Conservation (phyloP, 2,888 invertebrate species). For the Zhuqinia jingwanae region DNA sequence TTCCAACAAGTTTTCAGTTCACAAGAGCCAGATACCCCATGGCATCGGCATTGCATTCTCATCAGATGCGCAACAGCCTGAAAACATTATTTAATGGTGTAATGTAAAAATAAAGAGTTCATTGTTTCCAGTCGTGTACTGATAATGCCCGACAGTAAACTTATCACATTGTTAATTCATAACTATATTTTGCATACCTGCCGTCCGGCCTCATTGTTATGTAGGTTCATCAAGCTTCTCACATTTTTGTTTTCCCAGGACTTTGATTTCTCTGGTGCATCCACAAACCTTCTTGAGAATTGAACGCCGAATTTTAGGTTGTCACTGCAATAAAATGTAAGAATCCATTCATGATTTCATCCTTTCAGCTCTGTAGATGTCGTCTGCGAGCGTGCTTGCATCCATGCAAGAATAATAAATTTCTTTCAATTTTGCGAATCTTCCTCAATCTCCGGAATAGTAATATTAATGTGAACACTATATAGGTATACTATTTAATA, state of each 20-base stretch:
- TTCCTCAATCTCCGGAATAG: too few relatives aligned
- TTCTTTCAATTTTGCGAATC: not conserved
- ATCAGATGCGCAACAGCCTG: slow-evolving; percentile 82
- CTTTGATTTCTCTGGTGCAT: slow-evolving; percentile 82
- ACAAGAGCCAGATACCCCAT: slow-evolving; percentile 84
- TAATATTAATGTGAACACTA: too few relatives aligned
- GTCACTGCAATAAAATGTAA: slow-evolving; percentile 81
- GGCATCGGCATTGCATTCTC: slow-evolving; percentile 83
- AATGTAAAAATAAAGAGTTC: not conserved
- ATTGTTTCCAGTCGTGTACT: not conserved
- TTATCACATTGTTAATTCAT: too few relatives aligned
- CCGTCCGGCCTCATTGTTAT: slow-evolving; percentile 84
- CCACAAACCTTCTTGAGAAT: slow-evolving; percentile 83
- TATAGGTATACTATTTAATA: too few relatives aligned
- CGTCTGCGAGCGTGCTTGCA: slow-evolving; percentile 1
- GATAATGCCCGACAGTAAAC: too few relatives aligned
- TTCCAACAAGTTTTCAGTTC: slow-evolving; percentile 84
- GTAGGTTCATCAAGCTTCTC: slow-evolving; percentile 83
- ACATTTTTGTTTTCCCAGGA: slow-evolving; percentile 81
- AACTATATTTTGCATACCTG: slow-evolving; percentile 81
- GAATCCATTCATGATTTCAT: slow-evolving; percentile 20
- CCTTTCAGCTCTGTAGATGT: slow-evolving; percentile 41
- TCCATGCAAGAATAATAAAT: too few relatives aligned
- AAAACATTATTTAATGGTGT: too few relatives aligned
- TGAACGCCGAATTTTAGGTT: slow-evolving; percentile 83